Conservation (phyloP, 1,140 invertebrate genomes). For the Vanessa atalanta region DNA sequence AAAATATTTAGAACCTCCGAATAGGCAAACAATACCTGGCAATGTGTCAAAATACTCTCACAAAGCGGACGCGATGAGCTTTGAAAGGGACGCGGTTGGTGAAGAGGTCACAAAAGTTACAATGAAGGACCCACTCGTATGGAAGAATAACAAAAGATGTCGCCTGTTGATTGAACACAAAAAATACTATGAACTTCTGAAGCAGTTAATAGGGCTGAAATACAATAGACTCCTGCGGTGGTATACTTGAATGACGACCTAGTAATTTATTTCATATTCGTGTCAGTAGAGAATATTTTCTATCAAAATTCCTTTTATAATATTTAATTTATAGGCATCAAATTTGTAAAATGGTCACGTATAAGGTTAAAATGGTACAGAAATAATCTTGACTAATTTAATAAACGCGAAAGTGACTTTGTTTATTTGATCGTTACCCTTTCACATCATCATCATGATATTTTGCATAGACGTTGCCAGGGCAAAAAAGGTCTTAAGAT, state of each 20-base stretch:
- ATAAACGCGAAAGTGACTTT: too few species aligned
- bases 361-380: too few species aligned
- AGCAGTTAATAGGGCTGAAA: conserved; percentile 66
- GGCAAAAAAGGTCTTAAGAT: too few species aligned
- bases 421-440: too few species aligned
- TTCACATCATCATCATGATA: too few species aligned
- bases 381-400: too few species aligned
- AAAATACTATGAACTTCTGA: conserved; percentile 77
- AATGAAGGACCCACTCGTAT: conserved; percentile 47
- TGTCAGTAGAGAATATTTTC: conserved; percentile 50
- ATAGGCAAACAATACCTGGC: conserved; percentile 67
- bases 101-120: conserved; percentile 47
- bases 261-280: conserved; percentile 62
- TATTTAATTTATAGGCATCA: conserved; percentile 18
- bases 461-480: too few species aligned
- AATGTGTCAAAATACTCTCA: conserved; percentile 75
- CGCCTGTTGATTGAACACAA: conserved; percentile 56
- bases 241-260: conserved; percentile 55
- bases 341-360: too few species aligned
- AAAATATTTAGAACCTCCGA: conserved; percentile 67
- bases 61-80: conserved; percentile 60
- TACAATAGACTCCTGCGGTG: conserved; percentile 62
- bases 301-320: conserved; percentile 37
- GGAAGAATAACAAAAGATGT: conserved; percentile 57
- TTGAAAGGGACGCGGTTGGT: conserved; percentile 47